Evolutionary conservation across 2,797 vertebrate genomes (phyloP).

Genomic region (Muscicapa striata): DNA sequence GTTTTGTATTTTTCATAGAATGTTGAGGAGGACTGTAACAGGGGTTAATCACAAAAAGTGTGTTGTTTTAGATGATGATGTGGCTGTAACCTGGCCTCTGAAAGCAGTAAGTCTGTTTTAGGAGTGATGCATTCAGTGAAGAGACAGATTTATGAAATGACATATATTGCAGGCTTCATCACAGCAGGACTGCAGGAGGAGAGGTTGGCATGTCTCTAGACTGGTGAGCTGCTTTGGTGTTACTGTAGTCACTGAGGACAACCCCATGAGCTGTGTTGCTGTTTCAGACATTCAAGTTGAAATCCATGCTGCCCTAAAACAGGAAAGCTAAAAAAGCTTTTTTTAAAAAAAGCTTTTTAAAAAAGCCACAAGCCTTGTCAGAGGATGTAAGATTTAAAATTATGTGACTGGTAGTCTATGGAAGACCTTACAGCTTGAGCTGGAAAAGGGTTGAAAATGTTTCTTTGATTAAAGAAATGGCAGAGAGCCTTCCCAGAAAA

Average conservation of each 20-base stretch:
- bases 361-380: neutral
- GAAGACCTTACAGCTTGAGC: neutral
- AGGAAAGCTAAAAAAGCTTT: neutral
- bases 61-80: neutral
- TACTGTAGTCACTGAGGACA: neutral
- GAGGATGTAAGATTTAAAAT: neutral
- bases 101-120: neutral
- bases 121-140: neutral
- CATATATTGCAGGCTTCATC: neutral
- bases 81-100: neutral
- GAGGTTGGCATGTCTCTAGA: neutral
- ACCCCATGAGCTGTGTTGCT: neutral
- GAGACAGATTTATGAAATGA: neutral
- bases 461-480: neutral
- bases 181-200: fast-evolving
- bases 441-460: neutral
- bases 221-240: neutral
- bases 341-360: neutral
- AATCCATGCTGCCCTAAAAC: neutral
- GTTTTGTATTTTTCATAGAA: neutral
- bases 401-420: neutral
- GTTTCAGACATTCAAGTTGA: neutral
- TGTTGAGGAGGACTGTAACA: neutral
- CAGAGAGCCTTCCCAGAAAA: neutral
- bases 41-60: neutral